Conservation (phyloP, 1,140 invertebrate genomes). For the Lithobius niger region DNA sequence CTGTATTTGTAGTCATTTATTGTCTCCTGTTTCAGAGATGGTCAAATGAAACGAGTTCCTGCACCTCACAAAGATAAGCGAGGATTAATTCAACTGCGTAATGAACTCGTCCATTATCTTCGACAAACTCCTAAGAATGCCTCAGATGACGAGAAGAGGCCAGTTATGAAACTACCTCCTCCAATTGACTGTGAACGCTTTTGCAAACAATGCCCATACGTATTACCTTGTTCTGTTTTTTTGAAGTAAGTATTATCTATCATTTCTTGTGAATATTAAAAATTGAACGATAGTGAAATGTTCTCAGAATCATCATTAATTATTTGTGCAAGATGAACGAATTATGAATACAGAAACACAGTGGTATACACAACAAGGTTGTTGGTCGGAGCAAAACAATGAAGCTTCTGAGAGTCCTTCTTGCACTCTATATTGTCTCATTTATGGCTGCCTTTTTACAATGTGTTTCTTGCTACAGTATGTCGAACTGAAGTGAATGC, state of each 20-base stretch:
- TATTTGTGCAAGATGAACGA: no score
- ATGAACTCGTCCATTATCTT: slow-evolving; percentile 56
- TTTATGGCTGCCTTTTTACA: no score
- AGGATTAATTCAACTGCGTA: slow-evolving; percentile 72
- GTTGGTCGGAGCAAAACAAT: no score
- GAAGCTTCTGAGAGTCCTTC: no score
- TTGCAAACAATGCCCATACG: slow-evolving; percentile 65
- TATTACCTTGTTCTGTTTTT: slow-evolving; percentile 55
- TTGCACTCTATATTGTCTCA: no score
- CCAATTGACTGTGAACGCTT: slow-evolving; percentile 58
- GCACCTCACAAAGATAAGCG: slow-evolving; percentile 52
- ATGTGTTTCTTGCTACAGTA: no score
- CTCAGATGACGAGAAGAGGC: slow-evolving; percentile 11
- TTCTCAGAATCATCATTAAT: no score
- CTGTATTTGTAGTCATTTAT: neutral
- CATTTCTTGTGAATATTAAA: no score
- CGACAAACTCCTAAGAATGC: slow-evolving; percentile 26
- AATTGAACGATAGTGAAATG: no score
- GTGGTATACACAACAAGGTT: no score
- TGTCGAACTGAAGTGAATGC: no score
- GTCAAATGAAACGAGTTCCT: slow-evolving; percentile 54
- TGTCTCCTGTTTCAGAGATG: slow-evolving; percentile 43
- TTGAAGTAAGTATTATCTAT: slow-evolving; percentile 23
- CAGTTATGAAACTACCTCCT: slow-evolving; percentile 30
- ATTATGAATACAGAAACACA: no score